phyloP scores from a whole-genome alignment of 92 coral and sea anemone species.

The Plumapathes pennacea region DNA sequence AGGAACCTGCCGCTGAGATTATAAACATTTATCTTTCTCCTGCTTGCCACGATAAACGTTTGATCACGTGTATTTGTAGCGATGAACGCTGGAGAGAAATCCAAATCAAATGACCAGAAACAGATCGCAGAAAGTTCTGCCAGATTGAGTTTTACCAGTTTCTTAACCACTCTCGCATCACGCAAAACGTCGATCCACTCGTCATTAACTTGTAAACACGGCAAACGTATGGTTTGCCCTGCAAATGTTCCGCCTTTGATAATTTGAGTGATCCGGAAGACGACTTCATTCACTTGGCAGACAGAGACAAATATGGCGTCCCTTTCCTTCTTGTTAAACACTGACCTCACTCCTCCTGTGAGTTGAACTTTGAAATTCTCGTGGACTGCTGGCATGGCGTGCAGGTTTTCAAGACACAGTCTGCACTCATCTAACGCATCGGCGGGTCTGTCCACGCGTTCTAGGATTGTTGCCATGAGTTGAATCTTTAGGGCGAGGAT shows the following conservation, averaged over 20 bases:
- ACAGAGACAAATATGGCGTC: conserved; percentile 13
- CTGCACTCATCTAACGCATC: conserved; percentile 18
- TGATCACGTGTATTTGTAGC: conserved; percentile 27
- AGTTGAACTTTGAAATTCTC: conserved; percentile 1
- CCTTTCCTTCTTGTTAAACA: conserved; percentile 22
- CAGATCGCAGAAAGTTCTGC: neutral
- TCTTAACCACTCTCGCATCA: neutral
- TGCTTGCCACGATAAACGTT: conserved; percentile 47
- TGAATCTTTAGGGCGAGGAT: conserved; percentile 43
- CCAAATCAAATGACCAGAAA: conserved; percentile 19
- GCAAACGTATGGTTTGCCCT: neutral
- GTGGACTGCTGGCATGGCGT: conserved; percentile 27
- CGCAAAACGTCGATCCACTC: neutral
- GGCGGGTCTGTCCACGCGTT: conserved; percentile 15
- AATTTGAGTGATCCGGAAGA: conserved; percentile 12
- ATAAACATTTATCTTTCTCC: conserved; percentile 29
- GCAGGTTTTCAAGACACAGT: conserved; percentile 30
- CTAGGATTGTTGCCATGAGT: conserved; percentile 53
- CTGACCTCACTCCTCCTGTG: neutral
- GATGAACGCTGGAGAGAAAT: conserved; percentile 15
- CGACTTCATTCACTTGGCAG: conserved; percentile 13
- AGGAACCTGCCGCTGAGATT: conserved; percentile 34
- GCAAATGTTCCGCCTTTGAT: neutral
- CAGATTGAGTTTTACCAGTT: neutral
- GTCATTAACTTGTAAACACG: neutral